A percentile compares a stretch with the other conserved stretches of the same genome.
phyloP scores from a whole-genome alignment of 2,797 vertebrate species.

The Enteromius radiatus region DNA sequence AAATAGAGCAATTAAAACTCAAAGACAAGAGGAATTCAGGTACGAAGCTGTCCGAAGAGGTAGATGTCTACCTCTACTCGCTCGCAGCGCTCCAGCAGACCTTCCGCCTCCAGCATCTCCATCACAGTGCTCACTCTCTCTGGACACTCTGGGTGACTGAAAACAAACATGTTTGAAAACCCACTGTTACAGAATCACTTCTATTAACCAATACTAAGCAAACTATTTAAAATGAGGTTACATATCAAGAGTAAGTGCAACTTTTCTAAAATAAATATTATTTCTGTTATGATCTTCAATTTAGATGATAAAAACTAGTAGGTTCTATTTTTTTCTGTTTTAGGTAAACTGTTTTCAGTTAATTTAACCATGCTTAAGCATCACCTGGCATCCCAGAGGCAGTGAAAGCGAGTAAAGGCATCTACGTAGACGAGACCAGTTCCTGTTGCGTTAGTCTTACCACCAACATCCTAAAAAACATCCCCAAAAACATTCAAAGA shows the following conservation, averaged over 20 bases:
- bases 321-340: background rate
- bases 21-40: background rate
- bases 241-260: background rate
- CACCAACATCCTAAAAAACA: constrained; percentile 48
- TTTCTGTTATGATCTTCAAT: background rate
- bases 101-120: constrained; percentile 55
- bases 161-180: background rate
- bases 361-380: background rate
- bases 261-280: background rate
- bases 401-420: constrained; percentile 53
- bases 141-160: constrained; percentile 66
- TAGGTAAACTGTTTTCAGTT: background rate
- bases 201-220: background rate
- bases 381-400: constrained; percentile 67
- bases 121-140: constrained; percentile 60
- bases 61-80: constrained; percentile 62
- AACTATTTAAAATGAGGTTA: background rate
- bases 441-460: constrained; percentile 43
- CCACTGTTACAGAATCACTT: background rate
- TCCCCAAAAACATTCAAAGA: background rate
- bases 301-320: background rate
- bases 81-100: constrained; percentile 63
- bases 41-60: too few species aligned
- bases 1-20: constrained; percentile 6
- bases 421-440: constrained; percentile 63